A percentile compares a stretch with the other conserved stretches of the same genome.
Evolutionary conservation across 2,797 vertebrate species (phyloP).

Genomic region (Morelia viridis): DNA sequence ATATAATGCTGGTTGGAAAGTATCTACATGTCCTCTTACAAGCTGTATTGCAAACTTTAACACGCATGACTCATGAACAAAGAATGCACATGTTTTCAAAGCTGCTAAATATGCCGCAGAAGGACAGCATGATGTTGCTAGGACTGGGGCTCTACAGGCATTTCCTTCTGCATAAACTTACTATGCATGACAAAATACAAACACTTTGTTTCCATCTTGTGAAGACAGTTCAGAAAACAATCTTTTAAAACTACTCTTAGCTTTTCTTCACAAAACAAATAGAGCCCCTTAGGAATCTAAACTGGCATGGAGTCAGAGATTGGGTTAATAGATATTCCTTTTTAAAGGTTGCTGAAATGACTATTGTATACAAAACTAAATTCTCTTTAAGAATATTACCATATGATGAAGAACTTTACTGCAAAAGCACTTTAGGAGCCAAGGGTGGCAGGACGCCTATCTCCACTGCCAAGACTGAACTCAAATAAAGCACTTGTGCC

Average conservation of each 20-base stretch:
- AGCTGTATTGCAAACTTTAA: not conserved
- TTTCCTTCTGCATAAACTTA: not conserved
- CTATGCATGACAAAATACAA: not conserved
- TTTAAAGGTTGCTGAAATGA: not conserved
- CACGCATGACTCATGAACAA: not conserved
- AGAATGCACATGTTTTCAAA: not conserved
- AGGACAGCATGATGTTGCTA: not conserved
- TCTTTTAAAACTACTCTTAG: not conserved
- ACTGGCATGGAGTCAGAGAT: slow-evolving; percentile 1
- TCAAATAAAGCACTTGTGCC: not conserved
- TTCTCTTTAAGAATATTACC: not conserved
- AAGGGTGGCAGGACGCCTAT: not conserved
- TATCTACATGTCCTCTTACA: not conserved
- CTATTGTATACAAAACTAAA: not conserved
- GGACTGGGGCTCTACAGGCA: not conserved
- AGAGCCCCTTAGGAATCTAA: not conserved
- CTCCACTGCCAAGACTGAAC: not conserved
- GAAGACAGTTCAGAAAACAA: not conserved
- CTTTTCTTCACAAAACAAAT: not conserved
- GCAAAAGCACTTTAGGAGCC: not conserved
- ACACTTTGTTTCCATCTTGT: not conserved
- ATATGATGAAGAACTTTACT: not conserved
- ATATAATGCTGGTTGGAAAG: not conserved
- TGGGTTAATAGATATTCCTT: slow-evolving; percentile 1
- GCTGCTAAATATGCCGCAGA: not conserved